Conservation (phyloP, 2,888 invertebrate genomes). For the Morpho achilles region DNA sequence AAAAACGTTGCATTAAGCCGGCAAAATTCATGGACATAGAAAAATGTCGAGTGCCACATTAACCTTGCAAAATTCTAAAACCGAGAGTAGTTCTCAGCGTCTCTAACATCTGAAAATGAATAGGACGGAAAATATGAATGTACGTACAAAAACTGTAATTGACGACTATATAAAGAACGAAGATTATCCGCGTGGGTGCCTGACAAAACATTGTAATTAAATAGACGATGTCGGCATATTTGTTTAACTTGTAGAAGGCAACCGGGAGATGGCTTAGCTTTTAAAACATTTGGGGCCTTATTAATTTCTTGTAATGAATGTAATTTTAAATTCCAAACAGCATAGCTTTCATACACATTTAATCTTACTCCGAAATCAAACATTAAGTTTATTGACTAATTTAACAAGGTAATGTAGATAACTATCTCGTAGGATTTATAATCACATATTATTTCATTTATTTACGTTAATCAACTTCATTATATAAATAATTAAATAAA, state of each 20-base stretch:
- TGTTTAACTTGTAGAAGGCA: conserved; percentile 15
- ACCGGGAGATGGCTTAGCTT: conserved; percentile 2
- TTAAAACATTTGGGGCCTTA: neutral
- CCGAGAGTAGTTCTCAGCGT: neutral
- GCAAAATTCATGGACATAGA: conserved; percentile 2
- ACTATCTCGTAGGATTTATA: too few relatives aligned
- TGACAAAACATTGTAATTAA: conserved; percentile 29
- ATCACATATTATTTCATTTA: too few relatives aligned
- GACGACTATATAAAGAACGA: conserved; percentile 7
- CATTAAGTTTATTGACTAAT: too few relatives aligned
- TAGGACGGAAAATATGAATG: conserved; percentile 6
- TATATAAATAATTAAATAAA: too few relatives aligned
- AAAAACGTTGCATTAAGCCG: neutral
- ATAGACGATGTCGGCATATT: conserved; percentile 21
- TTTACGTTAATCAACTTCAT: too few relatives aligned
- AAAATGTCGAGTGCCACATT: neutral
- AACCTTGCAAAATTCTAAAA: neutral
- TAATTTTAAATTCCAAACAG: neutral
- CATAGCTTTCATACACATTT: neutral
- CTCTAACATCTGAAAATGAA: conserved; percentile 2
- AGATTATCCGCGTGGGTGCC: conserved; percentile 27
- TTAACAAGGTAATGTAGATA: too few relatives aligned
- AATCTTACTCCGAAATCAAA: too few relatives aligned
- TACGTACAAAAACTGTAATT: conserved; percentile 8
- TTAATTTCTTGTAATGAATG: conserved; percentile 2